Base-by-base conservation (phyloP, 2,113 vertebrate genomes). In the Pterocles orientalis region DNA sequence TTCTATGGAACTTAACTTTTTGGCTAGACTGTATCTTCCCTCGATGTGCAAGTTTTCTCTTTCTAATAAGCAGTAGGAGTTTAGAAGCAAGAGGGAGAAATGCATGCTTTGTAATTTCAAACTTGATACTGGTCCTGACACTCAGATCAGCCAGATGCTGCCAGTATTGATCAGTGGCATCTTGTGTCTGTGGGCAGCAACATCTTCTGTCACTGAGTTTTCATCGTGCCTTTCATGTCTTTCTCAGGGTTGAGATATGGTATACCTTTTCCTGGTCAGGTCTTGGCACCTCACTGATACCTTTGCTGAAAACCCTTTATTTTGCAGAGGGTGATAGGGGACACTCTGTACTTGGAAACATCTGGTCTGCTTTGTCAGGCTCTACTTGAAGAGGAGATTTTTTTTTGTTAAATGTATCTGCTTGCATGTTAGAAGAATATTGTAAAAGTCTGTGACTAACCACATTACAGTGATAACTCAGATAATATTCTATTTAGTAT, bases 21-120 rank as follows among this genome's bases (percentile, higher is more conserved):
- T 1, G 0, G 24, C 47, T 50, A 17, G 18, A 28, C 34, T 0
- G 0, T 58, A 18, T 48, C 39, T 70, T 58, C 23, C 45, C 39
- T 65, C 23, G 23, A 28, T 20, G 31, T 33, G 21, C 36, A 33
- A 21, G 7, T 69, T 57, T 51, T 80, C 43, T 78, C 33, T 4
- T 73, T 64, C 56, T 50, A 65, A 81, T 69, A n/a, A 75, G 75
- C 31, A 71, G 23, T 23, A 69, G 69, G 28, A 26, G n/a, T 39
- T 88, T 26, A 50, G 75, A 85, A 81, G 69, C 39, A 54, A 53
- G 62, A 60, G 54, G n/a, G 16, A 29, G 48, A 79, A 54, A 45
- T 0, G 28, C 13, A 8, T 24, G 51, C 51, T 71, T 85, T 89
- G 34, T 56, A 45, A 17, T 36, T 89, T 31, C 57, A 61, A 51